Evolutionary conservation across 1,140 invertebrate species (phyloP).

Genomic region (Aradophagus sp.): DNA sequence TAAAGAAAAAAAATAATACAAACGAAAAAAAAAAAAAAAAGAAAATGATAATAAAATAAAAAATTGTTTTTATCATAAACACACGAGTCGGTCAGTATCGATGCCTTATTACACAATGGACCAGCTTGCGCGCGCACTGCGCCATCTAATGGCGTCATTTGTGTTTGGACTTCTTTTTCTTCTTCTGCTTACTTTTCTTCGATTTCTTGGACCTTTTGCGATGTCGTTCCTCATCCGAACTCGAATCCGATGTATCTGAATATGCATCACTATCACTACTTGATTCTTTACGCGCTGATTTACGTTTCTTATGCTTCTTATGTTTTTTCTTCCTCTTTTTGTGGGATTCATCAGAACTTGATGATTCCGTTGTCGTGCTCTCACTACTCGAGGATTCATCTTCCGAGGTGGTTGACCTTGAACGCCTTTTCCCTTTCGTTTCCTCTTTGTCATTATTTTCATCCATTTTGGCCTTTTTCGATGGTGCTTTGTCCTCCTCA

Average conservation of each 20-base stretch:
- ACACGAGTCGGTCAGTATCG: too few species aligned
- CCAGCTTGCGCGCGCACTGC: not conserved
- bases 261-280: slow-evolving; percentile 69
- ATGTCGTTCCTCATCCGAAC: slow-evolving; percentile 73
- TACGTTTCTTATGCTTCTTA: slow-evolving; percentile 71
- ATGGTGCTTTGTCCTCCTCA: slow-evolving; percentile 67
- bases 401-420: slow-evolving; percentile 62
- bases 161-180: slow-evolving; percentile 76
- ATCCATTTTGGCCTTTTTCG: slow-evolving; percentile 64
- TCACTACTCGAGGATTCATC: slow-evolving; percentile 64
- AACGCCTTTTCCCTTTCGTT: slow-evolving; percentile 62
- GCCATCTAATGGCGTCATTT: slow-evolving; percentile 70
- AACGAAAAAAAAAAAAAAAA: slow-evolving; percentile 12
- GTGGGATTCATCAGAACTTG: slow-evolving; percentile 72
- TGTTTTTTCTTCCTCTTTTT: slow-evolving; percentile 71
- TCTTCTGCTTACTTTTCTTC: slow-evolving; percentile 75
- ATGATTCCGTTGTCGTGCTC: slow-evolving; percentile 62
- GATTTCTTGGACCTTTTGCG: slow-evolving; percentile 74
- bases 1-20: slow-evolving; percentile 1
- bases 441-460: slow-evolving; percentile 60
- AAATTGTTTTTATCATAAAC: too few species aligned
- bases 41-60: slow-evolving; percentile 3
- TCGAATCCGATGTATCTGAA: slow-evolving; percentile 71
- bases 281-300: slow-evolving; percentile 63
- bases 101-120: too few species aligned